Percentiles rank a stretch among this genome's conserved stretches.
phyloP scores from a whole-genome alignment of 2,113 vertebrate species.

The Oreochromis spilurus region DNA sequence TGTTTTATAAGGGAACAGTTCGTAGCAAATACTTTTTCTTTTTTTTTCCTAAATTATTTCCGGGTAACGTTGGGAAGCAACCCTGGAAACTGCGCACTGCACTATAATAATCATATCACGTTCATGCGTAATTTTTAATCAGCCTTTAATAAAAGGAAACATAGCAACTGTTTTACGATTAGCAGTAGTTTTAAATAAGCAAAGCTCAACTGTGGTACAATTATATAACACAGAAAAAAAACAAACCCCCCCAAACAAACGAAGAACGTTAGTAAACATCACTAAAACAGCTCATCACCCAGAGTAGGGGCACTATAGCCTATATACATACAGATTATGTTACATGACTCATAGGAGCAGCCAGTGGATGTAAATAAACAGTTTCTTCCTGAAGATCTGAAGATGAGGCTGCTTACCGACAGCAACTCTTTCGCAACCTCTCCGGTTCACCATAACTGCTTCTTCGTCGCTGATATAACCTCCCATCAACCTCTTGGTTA shows the following conservation, averaged over 20 bases:
- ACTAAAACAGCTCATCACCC: not conserved
- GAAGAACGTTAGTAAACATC: not conserved
- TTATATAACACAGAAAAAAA: not conserved
- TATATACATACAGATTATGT: not conserved
- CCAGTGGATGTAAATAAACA: not conserved
- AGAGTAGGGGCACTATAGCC: not conserved
- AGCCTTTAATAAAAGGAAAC: not conserved
- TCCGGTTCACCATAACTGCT: not conserved
- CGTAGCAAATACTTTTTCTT: not conserved
- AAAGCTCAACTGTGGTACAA: fast-evolving
- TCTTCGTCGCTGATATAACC: not conserved
- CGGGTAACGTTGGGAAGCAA: conserved; percentile 18
- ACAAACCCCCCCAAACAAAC: not conserved
- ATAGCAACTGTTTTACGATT: no score
- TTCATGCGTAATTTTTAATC: not conserved
- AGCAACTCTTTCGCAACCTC: not conserved
- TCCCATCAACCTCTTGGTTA: not conserved
- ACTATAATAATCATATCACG: not conserved
- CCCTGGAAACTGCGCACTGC: conserved; percentile 16
- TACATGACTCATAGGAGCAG: not conserved
- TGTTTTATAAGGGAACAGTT: conserved; percentile 19
- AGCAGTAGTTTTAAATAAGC: not conserved
- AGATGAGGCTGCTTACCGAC: conserved; percentile 8
- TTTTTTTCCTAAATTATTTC: conserved; percentile 12
- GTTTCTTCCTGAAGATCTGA: not conserved